A percentile compares a stretch with the other conserved stretches of the same genome.
Conservation (phyloP, 53 echinoderm and acorn worm genomes). For the Stichopus horrens region DNA sequence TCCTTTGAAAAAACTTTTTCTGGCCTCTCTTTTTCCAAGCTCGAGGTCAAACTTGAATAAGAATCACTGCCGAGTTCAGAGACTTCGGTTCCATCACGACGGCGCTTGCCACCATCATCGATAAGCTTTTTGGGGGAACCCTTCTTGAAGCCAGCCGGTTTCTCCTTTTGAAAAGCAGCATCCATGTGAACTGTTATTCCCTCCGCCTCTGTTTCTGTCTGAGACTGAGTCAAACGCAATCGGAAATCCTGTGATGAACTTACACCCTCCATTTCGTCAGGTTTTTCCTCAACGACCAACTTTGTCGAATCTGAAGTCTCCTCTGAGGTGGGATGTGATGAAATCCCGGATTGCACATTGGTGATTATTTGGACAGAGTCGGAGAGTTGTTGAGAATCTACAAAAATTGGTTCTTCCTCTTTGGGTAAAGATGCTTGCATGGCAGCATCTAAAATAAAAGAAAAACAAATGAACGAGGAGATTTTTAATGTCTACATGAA, state of each 20-base stretch:
- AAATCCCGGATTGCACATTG: background rate
- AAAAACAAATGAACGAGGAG: background rate
- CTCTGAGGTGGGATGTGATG: constrained; percentile 3
- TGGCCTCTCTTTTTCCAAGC: background rate
- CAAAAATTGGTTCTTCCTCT: background rate
- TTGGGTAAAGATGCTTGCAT: background rate
- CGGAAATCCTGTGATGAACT: constrained; percentile 54
- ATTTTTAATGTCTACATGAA: no score
- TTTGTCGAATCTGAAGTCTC: background rate
- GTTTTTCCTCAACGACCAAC: background rate
- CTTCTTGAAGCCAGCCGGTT: background rate
- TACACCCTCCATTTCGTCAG: background rate
- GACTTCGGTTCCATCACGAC: background rate
- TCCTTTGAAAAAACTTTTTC: background rate
- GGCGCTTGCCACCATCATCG: background rate
- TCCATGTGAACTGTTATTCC: constrained; percentile 32
- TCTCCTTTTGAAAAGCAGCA: constrained; percentile 14
- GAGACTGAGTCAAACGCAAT: constrained; percentile 66
- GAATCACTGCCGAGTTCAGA: background rate
- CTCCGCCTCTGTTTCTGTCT: constrained; percentile 51
- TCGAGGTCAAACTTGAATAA: background rate
- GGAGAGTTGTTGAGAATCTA: background rate
- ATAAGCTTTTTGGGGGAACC: background rate
- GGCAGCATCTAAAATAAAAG: constrained; percentile 12
- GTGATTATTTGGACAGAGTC: background rate